A percentile compares a stretch with the other conserved stretches of the same genome.
These are phyloP conservation scores for Medauroidea extradentata DNA, from an alignment of 1,140 invertebrate species.

Conservation along the genomic window DNA sequence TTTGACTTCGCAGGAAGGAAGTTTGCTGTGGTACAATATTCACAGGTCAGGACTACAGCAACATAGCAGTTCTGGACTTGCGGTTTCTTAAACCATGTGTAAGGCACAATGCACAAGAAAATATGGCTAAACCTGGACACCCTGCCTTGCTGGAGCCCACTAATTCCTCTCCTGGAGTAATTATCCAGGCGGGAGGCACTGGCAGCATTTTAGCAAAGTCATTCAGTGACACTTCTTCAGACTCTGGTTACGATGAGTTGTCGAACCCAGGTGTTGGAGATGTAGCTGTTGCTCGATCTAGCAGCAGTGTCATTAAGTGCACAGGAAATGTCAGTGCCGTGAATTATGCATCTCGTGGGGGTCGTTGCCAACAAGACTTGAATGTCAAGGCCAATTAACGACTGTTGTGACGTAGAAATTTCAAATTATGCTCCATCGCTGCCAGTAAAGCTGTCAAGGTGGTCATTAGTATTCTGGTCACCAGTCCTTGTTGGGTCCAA, in stretches of 20 bases:
- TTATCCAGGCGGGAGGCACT: slow-evolving; percentile 27
- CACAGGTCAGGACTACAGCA: slow-evolving; percentile 44
- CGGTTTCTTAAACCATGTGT: slow-evolving; percentile 56
- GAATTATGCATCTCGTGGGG: slow-evolving; percentile 34
- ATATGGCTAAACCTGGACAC: not conserved
- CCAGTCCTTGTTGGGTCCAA: slow-evolving; percentile 19
- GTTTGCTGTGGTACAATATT: slow-evolving; percentile 72
- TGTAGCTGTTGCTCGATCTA: not conserved
- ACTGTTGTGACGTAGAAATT: slow-evolving; percentile 36
- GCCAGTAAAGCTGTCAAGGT: not conserved
- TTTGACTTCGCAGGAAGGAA: slow-evolving; percentile 52
- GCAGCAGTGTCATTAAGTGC: not conserved
- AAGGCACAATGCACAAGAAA: not conserved
- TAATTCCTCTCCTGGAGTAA: not conserved
- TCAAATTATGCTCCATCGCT: not conserved
- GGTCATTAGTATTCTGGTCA: slow-evolving; percentile 8
- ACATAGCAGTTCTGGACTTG: slow-evolving; percentile 57
- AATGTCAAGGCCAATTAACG: slow-evolving; percentile 45
- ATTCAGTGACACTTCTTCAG: slow-evolving; percentile 57
- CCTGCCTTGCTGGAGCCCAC: slow-evolving; percentile 31
- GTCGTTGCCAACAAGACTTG: slow-evolving; percentile 33
- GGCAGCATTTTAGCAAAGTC: slow-evolving; percentile 39
- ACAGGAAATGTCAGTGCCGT: slow-evolving; percentile 31
- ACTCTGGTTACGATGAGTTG: slow-evolving; percentile 59
- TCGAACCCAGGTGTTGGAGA: slow-evolving; percentile 48